These are phyloP conservation scores for Porites divaricata DNA, from an alignment of 92 coral and sea anemone species.

Conservation along the genomic window DNA sequence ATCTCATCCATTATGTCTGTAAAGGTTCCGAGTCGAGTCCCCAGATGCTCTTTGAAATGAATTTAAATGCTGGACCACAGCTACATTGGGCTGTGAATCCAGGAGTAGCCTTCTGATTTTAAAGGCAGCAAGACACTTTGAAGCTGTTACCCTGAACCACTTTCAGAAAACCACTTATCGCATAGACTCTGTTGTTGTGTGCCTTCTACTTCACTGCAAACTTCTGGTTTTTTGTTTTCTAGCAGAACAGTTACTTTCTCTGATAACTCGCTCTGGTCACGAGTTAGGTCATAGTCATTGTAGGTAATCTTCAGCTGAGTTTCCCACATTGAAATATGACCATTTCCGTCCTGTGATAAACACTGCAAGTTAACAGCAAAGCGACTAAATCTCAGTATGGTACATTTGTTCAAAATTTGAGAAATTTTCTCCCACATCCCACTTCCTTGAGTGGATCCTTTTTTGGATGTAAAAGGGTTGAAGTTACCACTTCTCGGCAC, in stretches of 20 bases:
- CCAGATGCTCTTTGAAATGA: slow-evolving; percentile 29
- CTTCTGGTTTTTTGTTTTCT: slow-evolving; percentile 33
- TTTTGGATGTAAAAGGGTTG: no score
- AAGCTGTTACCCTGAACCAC: slow-evolving; percentile 57
- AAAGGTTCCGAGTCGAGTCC: slow-evolving; percentile 25
- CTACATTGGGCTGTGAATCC: slow-evolving; percentile 8
- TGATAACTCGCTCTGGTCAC: slow-evolving; percentile 15
- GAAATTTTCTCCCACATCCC: no score
- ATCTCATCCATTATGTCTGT: slow-evolving; percentile 58
- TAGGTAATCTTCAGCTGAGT: slow-evolving; percentile 52
- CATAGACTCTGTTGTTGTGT: slow-evolving; percentile 45
- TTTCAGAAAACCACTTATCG: slow-evolving; percentile 48
- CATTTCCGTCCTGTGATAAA: slow-evolving; percentile 23
- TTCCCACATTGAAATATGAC: slow-evolving; percentile 54
- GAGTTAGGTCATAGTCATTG: slow-evolving; percentile 37
- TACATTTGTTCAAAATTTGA: no score
- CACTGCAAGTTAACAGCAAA: slow-evolving; percentile 38
- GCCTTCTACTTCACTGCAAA: slow-evolving; percentile 24
- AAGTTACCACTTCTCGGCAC: no score
- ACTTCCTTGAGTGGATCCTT: no score
- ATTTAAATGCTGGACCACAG: slow-evolving; percentile 18
- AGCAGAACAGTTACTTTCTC: slow-evolving; percentile 19
- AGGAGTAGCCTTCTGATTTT: slow-evolving; percentile 20
- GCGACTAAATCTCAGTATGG: no score
- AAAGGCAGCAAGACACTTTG: slow-evolving; percentile 50